Evolutionary conservation across 2,113 vertebrate genomes (phyloP).

Genomic region (Dasyprocta punctata): DNA sequence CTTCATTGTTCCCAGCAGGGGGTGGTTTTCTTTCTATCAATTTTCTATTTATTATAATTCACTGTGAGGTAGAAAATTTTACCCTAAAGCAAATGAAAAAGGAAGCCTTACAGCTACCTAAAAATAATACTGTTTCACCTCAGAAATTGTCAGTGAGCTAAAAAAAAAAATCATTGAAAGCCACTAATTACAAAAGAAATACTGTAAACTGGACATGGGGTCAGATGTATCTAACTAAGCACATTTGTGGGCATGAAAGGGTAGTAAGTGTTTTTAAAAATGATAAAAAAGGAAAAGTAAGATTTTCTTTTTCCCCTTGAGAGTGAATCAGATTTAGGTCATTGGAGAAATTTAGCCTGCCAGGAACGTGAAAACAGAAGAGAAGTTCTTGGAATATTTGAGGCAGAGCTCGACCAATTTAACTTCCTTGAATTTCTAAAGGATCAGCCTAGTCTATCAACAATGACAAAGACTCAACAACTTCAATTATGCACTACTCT

Average conservation of each 20-base stretch:
- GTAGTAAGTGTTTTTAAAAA: background rate
- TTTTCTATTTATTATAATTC: conserved; percentile 43
- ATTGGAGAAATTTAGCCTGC: background rate
- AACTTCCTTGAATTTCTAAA: background rate
- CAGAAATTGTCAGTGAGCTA: background rate
- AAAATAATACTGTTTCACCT: background rate
- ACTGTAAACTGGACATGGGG: background rate
- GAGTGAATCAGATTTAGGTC: background rate
- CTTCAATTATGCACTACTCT: background rate
- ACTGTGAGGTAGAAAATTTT: conserved; percentile 42
- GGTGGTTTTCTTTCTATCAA: conserved; percentile 59
- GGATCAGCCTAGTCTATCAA: background rate
- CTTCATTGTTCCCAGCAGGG: conserved; percentile 61
- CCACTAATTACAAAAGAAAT: background rate
- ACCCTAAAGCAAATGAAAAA: conserved; percentile 14
- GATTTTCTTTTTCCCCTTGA: background rate
- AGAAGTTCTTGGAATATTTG: background rate
- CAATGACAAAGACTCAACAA: background rate
- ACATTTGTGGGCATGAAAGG: background rate
- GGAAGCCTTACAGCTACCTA: background rate
- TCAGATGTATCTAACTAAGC: background rate
- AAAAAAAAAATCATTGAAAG: conserved; percentile 19
- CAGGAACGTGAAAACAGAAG: background rate
- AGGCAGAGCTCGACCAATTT: background rate
- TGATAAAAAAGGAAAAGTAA: background rate